A percentile compares a stretch with the other conserved stretches of the same genome.
Evolutionary conservation across 2,797 vertebrate species (phyloP).

Genomic region (Mus spretus): DNA sequence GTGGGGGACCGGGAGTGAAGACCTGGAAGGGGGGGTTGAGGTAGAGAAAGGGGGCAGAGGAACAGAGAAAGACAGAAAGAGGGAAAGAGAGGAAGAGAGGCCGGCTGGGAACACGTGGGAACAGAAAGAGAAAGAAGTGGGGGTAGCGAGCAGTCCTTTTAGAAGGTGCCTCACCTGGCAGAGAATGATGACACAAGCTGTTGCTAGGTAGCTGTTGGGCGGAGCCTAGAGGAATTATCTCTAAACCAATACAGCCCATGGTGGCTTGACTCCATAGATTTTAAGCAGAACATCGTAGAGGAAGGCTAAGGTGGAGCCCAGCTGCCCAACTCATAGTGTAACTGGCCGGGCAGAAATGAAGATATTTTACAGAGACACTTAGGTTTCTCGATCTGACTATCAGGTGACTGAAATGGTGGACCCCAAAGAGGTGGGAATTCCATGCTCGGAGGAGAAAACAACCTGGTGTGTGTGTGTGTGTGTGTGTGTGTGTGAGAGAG

Average conservation of each 20-base stretch:
- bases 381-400: not conserved
- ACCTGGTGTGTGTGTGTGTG: no score
- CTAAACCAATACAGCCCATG: not conserved
- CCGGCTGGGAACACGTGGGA: not conserved
- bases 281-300: not conserved
- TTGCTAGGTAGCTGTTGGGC: not conserved
- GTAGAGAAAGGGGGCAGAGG: not conserved
- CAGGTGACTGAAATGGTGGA: not conserved
- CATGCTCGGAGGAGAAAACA: not conserved
- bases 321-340: not conserved
- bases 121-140: not conserved
- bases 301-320: no score
- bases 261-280: not conserved
- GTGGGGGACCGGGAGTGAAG: not conserved
- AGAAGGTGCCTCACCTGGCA: not conserved
- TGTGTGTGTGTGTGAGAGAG: no score
- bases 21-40: not conserved
- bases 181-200: not conserved
- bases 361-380: not conserved
- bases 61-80: not conserved
- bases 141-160: not conserved
- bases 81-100: not conserved
- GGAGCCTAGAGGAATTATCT: not conserved
- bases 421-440: not conserved
- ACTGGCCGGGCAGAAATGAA: not conserved